phyloP scores from a whole-genome alignment of 2,113 vertebrate genomes.

The Stigmatopora nigra region DNA sequence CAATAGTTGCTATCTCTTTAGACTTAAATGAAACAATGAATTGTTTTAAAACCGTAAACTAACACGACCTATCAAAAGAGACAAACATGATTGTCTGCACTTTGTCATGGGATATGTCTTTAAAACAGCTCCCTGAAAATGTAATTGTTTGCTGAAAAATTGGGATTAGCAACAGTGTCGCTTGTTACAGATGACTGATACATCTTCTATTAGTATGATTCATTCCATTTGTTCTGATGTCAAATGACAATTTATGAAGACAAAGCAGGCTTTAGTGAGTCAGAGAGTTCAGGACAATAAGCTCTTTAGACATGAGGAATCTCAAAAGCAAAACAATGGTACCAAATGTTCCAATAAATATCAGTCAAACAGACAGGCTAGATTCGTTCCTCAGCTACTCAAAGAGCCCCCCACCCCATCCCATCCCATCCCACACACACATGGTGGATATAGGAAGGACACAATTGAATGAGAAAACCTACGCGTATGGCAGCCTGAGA shows the following conservation, averaged over 20 bases:
- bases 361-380: constrained; percentile 24
- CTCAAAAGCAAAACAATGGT: constrained; percentile 2
- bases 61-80: neutral
- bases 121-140: neutral
- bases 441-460: too few relatives aligned
- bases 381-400: constrained; percentile 9
- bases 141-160: neutral
- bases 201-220: neutral
- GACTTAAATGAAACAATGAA: too few relatives aligned
- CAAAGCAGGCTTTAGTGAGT: neutral
- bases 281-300: neutral
- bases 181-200: too few relatives aligned
- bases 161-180: neutral
- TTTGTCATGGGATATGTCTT: neutral
- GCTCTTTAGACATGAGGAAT: constrained; percentile 12
- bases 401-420: neutral
- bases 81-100: neutral
- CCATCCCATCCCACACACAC: neutral
- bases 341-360: constrained; percentile 1
- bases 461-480: constrained; percentile 37
- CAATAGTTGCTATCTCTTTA: too few relatives aligned
- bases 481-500: constrained; percentile 38
- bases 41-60: neutral
- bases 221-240: neutral
- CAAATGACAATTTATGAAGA: neutral